Base-by-base conservation (phyloP, 2,113 vertebrate genomes). In the Podarcis raffonei region DNA sequence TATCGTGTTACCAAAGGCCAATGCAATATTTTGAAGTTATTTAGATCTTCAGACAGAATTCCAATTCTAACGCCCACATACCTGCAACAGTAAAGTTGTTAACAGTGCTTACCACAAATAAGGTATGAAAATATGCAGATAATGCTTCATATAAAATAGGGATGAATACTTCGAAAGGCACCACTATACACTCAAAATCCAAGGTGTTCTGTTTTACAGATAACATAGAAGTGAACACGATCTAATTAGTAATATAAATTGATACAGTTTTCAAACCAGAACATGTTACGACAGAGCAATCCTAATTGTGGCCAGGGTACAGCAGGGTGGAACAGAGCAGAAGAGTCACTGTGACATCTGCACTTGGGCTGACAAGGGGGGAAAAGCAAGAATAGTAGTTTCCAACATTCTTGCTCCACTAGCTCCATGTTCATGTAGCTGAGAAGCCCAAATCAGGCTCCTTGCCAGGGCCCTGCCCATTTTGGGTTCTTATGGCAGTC, bases 111-210 rank as follows among this genome's bases (percentile, higher is more conserved):
- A 95, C 42, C 59, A 69, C 37, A 89, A 91, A 92, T 66, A 89
- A 90, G 85, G 87, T 79, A 76, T 90, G 79, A 90, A 78, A 27
- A 83, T 86, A 93, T 85, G 75, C 78, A 93, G 85, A 66, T 83
- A 81, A 1, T 15, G 13, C 48, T 93, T 93, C 81, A 87, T 66
- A 95, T 27, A 89, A 94, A 81, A 84, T 5, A 94, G 75, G 86
- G 91, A 95, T 88, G 90, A 91, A 89, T 78, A 89, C 76, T 94
- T 88, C 83, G 83, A 92, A 94, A 96, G 90, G 89, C 90, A 93
- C 89, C 90, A 32, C 91, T 76, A 68, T 75, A 68, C 92, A 88
- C 25, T 90, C 90, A 94, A 89, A 72, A 93, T 82, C 83, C 76
- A 88, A 89, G 66, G 59, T 18, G 37, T 83, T 86, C 90, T 76